Percentiles rank a stretch among this genome's conserved stretches.
phyloP scores from a whole-genome alignment of 2,797 vertebrate species.

The Tapirus indicus region DNA sequence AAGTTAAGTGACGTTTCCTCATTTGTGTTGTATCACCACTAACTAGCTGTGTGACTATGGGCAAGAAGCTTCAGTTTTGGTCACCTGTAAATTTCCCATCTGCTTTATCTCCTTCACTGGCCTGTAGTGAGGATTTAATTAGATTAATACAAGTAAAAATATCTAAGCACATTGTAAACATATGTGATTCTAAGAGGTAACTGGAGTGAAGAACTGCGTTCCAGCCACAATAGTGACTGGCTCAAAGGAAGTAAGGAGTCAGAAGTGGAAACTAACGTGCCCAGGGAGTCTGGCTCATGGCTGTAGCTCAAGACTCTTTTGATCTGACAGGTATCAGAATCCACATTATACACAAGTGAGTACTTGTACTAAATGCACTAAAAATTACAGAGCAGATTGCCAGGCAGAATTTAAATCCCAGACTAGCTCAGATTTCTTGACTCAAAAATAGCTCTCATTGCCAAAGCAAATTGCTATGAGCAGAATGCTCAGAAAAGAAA shows the following conservation, averaged over 20 bases:
- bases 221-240: not conserved
- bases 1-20: slow-evolving; percentile 1
- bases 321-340: not conserved
- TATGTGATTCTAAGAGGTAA: not conserved
- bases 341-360: not conserved
- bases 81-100: slow-evolving; percentile 32
- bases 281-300: not conserved
- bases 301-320: not conserved
- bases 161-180: not conserved
- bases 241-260: not conserved
- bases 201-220: not conserved
- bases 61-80: slow-evolving; percentile 13
- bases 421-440: slow-evolving; percentile 53
- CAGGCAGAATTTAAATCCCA: slow-evolving; percentile 13
- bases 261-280: not conserved
- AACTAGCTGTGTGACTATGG: not conserved
- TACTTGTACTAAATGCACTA: not conserved
- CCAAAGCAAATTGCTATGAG: slow-evolving; percentile 24
- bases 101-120: slow-evolving; percentile 35
- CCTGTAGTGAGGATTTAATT: slow-evolving; percentile 34
- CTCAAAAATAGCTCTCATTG: slow-evolving; percentile 62
- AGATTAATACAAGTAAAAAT: not conserved
- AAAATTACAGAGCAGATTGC: slow-evolving; percentile 1
- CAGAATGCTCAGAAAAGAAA: slow-evolving; percentile 53
- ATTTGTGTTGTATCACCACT: not conserved